phyloP scores from a whole-genome alignment of 1,140 invertebrate species.

The Galleria mellonella region DNA sequence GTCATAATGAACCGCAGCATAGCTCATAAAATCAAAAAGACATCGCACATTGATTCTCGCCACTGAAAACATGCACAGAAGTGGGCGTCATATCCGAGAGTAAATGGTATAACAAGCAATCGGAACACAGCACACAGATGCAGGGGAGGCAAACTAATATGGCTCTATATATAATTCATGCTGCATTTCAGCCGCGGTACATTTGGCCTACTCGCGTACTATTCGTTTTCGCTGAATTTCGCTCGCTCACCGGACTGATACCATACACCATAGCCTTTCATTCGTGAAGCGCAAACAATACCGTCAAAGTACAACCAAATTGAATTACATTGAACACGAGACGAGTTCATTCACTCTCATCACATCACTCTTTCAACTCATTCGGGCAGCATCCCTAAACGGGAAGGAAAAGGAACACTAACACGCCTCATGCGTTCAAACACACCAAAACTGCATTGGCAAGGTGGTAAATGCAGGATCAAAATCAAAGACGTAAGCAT shows the following conservation, averaged over 20 bases:
- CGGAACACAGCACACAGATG: constrained; percentile 50
- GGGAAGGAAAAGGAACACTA: constrained; percentile 2
- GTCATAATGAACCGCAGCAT: constrained; percentile 35
- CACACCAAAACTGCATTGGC: constrained; percentile 23
- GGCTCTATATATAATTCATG: constrained; percentile 46
- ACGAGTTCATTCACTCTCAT: background rate
- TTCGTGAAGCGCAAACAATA: constrained; percentile 55
- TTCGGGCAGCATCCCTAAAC: background rate
- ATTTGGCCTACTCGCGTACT: constrained; percentile 37
- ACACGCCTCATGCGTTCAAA: constrained; percentile 27
- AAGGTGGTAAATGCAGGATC: constrained; percentile 38
- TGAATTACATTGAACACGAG: constrained; percentile 24
- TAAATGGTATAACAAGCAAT: constrained; percentile 31
- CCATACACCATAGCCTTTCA: constrained; percentile 26
- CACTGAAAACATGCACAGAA: constrained; percentile 50
- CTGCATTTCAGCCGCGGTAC: constrained; percentile 34
- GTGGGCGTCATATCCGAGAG: constrained; percentile 30
- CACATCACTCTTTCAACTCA: constrained; percentile 13
- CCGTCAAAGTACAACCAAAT: constrained; percentile 63
- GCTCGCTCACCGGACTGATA: constrained; percentile 51
- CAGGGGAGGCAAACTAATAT: constrained; percentile 41
- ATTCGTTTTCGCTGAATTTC: constrained; percentile 67
- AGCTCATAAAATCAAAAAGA: constrained; percentile 63
- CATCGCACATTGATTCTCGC: constrained; percentile 59
- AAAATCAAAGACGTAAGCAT: constrained; percentile 42